A percentile compares a stretch with the other conserved stretches of the same genome.
phyloP scores from a whole-genome alignment of 2,113 vertebrate species.

The Pelodiscus sinensis region DNA sequence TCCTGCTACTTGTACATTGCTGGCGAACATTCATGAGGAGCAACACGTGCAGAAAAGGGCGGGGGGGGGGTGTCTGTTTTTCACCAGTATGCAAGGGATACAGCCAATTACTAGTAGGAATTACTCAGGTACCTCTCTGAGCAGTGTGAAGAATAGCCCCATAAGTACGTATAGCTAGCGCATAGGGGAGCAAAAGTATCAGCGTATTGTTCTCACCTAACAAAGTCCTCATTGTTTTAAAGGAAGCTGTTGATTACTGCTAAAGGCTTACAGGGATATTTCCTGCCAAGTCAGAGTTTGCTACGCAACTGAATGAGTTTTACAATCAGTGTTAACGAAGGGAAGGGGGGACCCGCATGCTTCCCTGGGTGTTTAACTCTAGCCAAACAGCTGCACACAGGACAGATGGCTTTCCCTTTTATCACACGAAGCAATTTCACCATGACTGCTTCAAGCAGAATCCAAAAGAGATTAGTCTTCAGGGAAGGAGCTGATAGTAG shows the following conservation, averaged over 20 bases:
- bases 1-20: neutral
- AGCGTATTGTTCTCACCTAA: neutral
- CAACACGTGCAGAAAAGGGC: neutral
- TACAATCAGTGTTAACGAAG: fast-evolving
- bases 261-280: neutral
- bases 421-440: neutral
- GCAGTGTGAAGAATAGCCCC: neutral
- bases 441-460: slow-evolving; percentile 33
- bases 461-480: neutral
- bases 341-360: neutral
- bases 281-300: neutral
- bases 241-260: neutral
- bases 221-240: neutral
- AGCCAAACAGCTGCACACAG: slow-evolving; percentile 15
- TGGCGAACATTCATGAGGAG: neutral
- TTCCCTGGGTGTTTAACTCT: neutral
- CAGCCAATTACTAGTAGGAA: neutral
- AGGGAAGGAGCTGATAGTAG: neutral
- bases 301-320: fast-evolving
- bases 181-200: no score
- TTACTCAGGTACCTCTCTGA: no score
- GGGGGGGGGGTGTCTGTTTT: neutral
- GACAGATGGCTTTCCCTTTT: neutral
- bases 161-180: neutral
- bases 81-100: neutral